phyloP scores from a whole-genome alignment of 2,113 vertebrate species.

The Chauna torquata region DNA sequence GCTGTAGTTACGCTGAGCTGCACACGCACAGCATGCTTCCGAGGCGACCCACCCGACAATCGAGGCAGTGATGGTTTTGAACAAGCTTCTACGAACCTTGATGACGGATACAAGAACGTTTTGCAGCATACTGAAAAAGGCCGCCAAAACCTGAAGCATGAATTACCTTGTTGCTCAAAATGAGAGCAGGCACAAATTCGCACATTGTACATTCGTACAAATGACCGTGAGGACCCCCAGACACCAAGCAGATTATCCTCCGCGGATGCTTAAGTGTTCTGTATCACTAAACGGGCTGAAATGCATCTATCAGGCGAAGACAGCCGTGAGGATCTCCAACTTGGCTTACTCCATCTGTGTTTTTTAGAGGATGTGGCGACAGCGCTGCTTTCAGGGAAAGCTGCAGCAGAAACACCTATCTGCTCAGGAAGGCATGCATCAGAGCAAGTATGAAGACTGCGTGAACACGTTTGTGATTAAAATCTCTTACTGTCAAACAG shows the following conservation, averaged over 20 bases:
- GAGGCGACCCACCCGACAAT: background rate
- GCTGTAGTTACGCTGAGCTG: accelerated
- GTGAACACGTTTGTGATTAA: background rate
- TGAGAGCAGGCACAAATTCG: background rate
- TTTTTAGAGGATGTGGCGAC: background rate
- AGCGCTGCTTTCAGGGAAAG: background rate
- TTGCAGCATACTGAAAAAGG: background rate
- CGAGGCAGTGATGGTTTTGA: background rate
- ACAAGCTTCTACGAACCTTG: background rate
- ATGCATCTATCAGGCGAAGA: background rate
- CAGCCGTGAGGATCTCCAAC: background rate
- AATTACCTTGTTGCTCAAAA: background rate
- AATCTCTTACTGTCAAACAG: background rate
- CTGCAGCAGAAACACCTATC: background rate
- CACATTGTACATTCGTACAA: background rate
- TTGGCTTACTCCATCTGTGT: background rate
- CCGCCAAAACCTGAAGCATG: background rate
- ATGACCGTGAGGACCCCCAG: background rate
- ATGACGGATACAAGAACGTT: background rate
- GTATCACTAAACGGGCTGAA: background rate
- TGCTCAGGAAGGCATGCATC: background rate
- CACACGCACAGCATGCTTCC: background rate
- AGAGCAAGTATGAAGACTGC: background rate
- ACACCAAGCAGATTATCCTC: background rate
- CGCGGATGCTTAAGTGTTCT: background rate